phyloP scores from a whole-genome alignment of 2,888 invertebrate genomes.

The Drymonia ruficornis region DNA sequence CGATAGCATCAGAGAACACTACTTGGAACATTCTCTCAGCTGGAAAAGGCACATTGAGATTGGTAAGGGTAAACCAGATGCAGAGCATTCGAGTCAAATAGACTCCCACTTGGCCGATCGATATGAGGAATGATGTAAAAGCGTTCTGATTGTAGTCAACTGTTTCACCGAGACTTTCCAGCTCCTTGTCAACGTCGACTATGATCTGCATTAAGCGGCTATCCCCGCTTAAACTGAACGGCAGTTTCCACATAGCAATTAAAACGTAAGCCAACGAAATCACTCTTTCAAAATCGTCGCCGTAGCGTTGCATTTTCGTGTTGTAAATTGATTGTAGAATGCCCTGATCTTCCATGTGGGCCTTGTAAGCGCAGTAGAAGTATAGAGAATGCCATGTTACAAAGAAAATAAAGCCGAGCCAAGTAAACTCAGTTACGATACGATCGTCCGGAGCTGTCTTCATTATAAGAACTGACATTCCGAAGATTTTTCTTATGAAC shows the following conservation, averaged over 20 bases:
- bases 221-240: conserved; percentile 49
- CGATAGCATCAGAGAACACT: conserved; percentile 49
- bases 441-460: conserved; percentile 22
- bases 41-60: conserved; percentile 46
- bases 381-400: conserved; percentile 47
- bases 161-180: conserved; percentile 48
- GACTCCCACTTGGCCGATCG: conserved; percentile 41
- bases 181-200: conserved; percentile 50
- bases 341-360: conserved; percentile 54
- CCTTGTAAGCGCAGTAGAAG: conserved; percentile 51
- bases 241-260: conserved; percentile 55
- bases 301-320: conserved; percentile 63
- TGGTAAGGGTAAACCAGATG: conserved; percentile 48
- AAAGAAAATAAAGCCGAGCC: conserved; percentile 45
- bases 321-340: conserved; percentile 58
- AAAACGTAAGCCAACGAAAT: conserved; percentile 46
- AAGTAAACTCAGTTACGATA: conserved; percentile 39
- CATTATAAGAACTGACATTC: conserved; percentile 45
- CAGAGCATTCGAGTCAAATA: conserved; percentile 46
- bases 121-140: conserved; percentile 33
- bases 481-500: conserved; percentile 47
- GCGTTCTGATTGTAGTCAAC: conserved; percentile 49
- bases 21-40: conserved; percentile 57
- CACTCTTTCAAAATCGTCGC: conserved; percentile 59
- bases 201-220: conserved; percentile 42